Evolutionary conservation across 2,797 vertebrate genomes (phyloP).

Genomic region (Diglossa cyanea): DNA sequence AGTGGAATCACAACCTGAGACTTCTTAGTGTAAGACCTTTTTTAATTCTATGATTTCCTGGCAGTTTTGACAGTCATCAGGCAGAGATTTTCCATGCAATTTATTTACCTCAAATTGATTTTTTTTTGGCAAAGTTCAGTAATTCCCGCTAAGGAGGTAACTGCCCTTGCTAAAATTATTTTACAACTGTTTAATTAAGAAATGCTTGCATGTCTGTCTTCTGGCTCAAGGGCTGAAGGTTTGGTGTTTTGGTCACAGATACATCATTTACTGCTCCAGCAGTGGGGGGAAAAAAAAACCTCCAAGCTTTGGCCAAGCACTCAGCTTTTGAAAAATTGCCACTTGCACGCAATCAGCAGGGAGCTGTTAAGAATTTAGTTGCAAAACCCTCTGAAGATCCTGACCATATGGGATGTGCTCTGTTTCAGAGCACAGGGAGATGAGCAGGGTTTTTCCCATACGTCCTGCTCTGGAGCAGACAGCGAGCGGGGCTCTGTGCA

Average conservation of each 20-base stretch:
- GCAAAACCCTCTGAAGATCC: constrained; percentile 54
- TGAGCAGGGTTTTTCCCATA: not conserved
- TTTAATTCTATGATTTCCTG: not conserved
- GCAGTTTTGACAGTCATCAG: not conserved
- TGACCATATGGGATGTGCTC: constrained; percentile 30
- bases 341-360: constrained; percentile 44
- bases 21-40: not conserved
- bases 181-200: constrained; percentile 15
- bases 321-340: constrained; percentile 52
- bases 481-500: not conserved
- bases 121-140: not conserved
- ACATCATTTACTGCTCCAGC: constrained; percentile 24
- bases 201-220: not conserved
- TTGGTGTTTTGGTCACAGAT: constrained; percentile 27
- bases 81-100: not conserved
- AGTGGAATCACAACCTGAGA: not conserved
- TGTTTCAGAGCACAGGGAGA: not conserved
- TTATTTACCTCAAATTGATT: not conserved
- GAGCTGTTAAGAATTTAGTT: constrained; percentile 44
- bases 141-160: not conserved
- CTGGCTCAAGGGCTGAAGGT: not conserved
- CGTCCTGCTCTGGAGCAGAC: not conserved
- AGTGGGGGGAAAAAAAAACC: not conserved
- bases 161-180: not conserved
- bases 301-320: not conserved